Base-by-base conservation (phyloP, 2,888 invertebrate species). In the Mythimna albipuncta region DNA sequence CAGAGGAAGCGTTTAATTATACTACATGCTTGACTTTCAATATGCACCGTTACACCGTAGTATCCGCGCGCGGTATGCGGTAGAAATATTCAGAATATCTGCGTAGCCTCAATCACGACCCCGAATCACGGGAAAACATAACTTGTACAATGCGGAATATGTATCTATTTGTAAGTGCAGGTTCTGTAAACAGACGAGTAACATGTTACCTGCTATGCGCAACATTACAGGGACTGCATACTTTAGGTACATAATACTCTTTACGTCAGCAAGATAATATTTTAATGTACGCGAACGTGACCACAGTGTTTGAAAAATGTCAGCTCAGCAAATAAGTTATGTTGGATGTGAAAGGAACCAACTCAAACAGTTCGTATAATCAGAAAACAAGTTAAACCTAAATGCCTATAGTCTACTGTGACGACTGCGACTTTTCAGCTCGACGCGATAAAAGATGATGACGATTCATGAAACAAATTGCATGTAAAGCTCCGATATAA, bases 401-500 rank as follows among this genome's bases (percentile, higher is more conserved):
- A 71, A 68, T 72, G 11, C 82, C 52, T 44, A 63, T 50, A 78
- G 50, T 65, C 41, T 58, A 67, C 44, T 70, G 69, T 64, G 77
- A 76, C 65, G 50, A 69, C 50, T 73, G 63, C 55, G 76, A 81
- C 65, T 55, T 77, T 76, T 71, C 38, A 63, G 58, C 68, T 61
- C 67, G 82, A 64, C 54, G 54, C 66, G 64, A 81, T 77, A 84
- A 77, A 84, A 76, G 79, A 82, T 77, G 81, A 87, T 85, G 84
- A 84, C 85, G 84, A 87, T 87, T 86, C 87, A 86, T 85, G 81
- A 86, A 87, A 85, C 81, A 87, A 88, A 85, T 79, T 82, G 83
- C 84, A 83, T 77, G 80, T 82, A 85, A 89, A 90, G 81, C 82
- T 79, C 76, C 86, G 85, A 88, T 85, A 88, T 87, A 90, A 92